Percentiles rank a stretch among this genome's conserved stretches.
Conservation (phyloP, 1,140 invertebrate genomes). For the Lethrus apterus region DNA sequence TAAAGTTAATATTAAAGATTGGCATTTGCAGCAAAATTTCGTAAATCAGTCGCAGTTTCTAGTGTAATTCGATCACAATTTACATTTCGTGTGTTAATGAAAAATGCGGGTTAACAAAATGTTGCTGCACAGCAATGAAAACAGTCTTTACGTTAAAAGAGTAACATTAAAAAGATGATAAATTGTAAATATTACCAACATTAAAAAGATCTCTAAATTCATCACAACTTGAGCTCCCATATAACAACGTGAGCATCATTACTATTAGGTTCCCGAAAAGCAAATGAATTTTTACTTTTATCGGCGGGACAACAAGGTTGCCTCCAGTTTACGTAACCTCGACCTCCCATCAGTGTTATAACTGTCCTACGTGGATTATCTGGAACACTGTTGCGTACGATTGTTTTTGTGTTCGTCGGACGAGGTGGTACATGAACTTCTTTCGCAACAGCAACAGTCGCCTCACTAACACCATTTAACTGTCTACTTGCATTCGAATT, state of each 20-base stretch:
- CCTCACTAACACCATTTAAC: constrained; percentile 31
- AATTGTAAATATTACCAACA: constrained; percentile 10
- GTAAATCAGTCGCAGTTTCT: background rate
- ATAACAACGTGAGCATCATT: constrained; percentile 80
- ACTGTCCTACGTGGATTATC: constrained; percentile 62
- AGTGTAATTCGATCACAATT: background rate
- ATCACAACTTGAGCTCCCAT: constrained; percentile 85
- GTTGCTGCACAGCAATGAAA: too few species aligned
- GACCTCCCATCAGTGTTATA: constrained; percentile 77
- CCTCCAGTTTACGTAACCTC: constrained; percentile 79
- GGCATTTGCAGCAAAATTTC: background rate
- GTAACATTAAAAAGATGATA: background rate
- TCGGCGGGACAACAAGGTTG: constrained; percentile 55
- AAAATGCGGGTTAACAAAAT: background rate
- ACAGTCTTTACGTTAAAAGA: background rate
- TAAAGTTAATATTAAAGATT: too few species aligned
- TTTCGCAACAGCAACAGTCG: constrained; percentile 17
- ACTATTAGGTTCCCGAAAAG: constrained; percentile 54
- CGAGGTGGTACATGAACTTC: constrained; percentile 18
- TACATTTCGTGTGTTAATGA: background rate
- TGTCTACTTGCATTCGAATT: constrained; percentile 59
- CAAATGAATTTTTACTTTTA: constrained; percentile 37
- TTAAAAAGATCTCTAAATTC: constrained; percentile 10
- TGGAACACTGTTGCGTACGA: constrained; percentile 31
- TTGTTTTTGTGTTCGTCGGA: constrained; percentile 27